Percentiles rank a stretch among this genome's conserved stretches.
These are phyloP conservation scores for Augochlorella aurata DNA, from an alignment of 2,888 invertebrate genomes.

Conservation along the genomic window DNA sequence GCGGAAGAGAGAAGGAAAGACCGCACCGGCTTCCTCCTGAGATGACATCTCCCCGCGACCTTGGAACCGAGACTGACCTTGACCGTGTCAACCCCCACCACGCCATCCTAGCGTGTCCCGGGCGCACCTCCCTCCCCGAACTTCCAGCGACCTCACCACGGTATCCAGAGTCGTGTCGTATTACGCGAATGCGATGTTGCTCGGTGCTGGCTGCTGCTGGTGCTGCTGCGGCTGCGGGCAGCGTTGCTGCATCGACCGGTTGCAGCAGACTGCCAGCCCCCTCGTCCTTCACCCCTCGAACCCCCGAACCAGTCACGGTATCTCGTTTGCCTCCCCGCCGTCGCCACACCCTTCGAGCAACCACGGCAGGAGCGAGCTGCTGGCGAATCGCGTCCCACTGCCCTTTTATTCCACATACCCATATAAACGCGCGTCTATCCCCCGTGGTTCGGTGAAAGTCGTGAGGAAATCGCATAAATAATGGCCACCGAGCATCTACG, in stretches of 20 bases:
- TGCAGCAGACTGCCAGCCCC: conserved; percentile 65
- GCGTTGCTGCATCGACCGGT: conserved; percentile 77
- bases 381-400: conserved; percentile 50
- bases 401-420: conserved; percentile 56
- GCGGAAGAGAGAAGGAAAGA: conserved; percentile 34
- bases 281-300: conserved; percentile 48
- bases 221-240: conserved; percentile 68
- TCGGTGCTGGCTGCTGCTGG: conserved; percentile 56
- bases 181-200: conserved; percentile 75
- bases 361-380: conserved; percentile 32
- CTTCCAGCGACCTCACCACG: conserved; percentile 32
- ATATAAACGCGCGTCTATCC: conserved; percentile 42
- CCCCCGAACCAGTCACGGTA: conserved; percentile 46
- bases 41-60: conserved; percentile 79
- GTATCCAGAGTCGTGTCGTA: conserved; percentile 61
- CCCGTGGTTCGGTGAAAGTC: conserved; percentile 43
- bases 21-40: conserved; percentile 67
- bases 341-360: conserved; percentile 30
- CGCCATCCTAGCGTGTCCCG: conserved; percentile 59
- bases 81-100: conserved; percentile 78
- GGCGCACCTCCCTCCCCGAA: conserved; percentile 42
- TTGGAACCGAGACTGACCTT: conserved; percentile 78
- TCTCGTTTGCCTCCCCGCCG: conserved; percentile 38
- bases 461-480: conserved; percentile 38
- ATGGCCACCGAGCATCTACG: conserved; percentile 21